Evolutionary conservation across 2,113 vertebrate genomes (phyloP).

Genomic region (Vulpes ferrilata): DNA sequence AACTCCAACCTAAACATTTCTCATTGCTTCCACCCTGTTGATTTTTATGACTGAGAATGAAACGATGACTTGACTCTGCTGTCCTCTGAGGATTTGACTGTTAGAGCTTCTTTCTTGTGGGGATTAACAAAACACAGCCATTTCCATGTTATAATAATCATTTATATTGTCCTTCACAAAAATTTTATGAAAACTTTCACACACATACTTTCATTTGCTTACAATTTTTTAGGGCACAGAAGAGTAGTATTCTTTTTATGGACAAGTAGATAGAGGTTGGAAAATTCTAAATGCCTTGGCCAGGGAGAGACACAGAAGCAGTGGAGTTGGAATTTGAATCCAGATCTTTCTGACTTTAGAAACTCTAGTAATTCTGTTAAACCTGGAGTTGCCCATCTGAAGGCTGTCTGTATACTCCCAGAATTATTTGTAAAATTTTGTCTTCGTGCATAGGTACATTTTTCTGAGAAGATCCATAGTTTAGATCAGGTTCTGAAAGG

Average conservation of each 20-base stretch:
- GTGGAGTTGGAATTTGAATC: background rate
- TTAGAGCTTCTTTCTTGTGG: background rate
- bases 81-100: slow-evolving; percentile 1
- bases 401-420: background rate
- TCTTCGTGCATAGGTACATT: background rate
- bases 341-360: background rate
- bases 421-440: background rate
- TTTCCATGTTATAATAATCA: background rate
- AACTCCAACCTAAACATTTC: background rate
- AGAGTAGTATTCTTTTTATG: background rate
- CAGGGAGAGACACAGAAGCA: background rate
- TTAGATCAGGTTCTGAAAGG: background rate
- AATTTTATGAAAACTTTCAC: background rate
- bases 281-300: background rate
- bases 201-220: background rate
- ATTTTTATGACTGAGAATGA: background rate
- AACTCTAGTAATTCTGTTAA: background rate
- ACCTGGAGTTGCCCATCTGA: background rate
- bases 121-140: background rate
- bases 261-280: background rate
- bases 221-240: background rate
- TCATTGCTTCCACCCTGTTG: background rate
- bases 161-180: background rate
- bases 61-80: background rate
- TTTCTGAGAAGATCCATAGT: background rate